Evolutionary conservation across 2,888 invertebrate genomes (phyloP).

Genomic region (Acronicta aceris): DNA sequence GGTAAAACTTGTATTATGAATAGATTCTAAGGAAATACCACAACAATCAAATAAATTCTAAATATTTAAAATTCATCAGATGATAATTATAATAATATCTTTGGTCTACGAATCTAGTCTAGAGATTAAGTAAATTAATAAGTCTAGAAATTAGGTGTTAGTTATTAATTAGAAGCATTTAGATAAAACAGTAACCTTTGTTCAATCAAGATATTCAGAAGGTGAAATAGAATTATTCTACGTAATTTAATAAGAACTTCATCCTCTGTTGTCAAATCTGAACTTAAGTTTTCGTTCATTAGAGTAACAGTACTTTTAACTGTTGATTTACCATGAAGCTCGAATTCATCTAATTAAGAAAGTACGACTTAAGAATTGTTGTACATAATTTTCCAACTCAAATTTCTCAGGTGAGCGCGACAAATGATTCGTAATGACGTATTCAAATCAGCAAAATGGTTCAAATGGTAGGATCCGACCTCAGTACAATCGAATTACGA

Average conservation of each 20-base stretch:
- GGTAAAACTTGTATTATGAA: slow-evolving; percentile 14
- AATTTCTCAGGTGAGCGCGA: slow-evolving; percentile 60
- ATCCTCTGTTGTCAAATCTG: slow-evolving; percentile 16
- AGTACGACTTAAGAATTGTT: slow-evolving; percentile 20
- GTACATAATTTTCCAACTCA: slow-evolving; percentile 45
- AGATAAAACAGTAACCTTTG: neutral
- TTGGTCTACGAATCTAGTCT: too few relatives aligned
- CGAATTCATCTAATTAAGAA: slow-evolving; percentile 24
- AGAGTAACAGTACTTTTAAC: slow-evolving; percentile 17
- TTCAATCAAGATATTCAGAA: slow-evolving; percentile 11
- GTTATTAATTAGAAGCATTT: too few relatives aligned
- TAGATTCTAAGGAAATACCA: slow-evolving; percentile 32
- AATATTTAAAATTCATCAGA: slow-evolving; percentile 43
- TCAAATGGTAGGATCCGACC: slow-evolving; percentile 76
- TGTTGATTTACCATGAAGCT: slow-evolving; percentile 9
- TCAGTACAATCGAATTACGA: slow-evolving; percentile 83
- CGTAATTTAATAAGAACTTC: slow-evolving; percentile 16
- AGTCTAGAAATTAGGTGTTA: too few relatives aligned
- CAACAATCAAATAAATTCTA: slow-evolving; percentile 56
- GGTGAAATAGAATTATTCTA: neutral
- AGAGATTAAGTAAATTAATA: too few relatives aligned
- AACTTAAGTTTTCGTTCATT: slow-evolving; percentile 29
- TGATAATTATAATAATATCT: slow-evolving; percentile 34
- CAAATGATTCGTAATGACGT: slow-evolving; percentile 83
- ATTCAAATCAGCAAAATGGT: slow-evolving; percentile 81